phyloP scores from a whole-genome alignment of 2,888 invertebrate species.

The Apodemia hepburni region DNA sequence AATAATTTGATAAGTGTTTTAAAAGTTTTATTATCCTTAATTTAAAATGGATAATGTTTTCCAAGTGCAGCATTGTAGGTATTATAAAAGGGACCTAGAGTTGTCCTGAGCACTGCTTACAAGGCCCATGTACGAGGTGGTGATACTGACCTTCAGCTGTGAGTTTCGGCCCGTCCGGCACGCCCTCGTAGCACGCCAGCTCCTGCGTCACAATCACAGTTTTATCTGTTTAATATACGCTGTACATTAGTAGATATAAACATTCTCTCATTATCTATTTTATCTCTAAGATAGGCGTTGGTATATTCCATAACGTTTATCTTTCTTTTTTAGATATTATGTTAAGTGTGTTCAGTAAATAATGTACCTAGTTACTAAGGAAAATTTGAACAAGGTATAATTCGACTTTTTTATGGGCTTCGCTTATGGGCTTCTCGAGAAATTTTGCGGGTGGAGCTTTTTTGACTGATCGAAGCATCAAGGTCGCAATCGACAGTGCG shows the following conservation, averaged over 20 bases:
- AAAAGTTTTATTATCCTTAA: no score
- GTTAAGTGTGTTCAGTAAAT: background rate
- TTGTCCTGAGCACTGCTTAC: no score
- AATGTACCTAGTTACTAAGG: background rate
- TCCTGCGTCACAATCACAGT: constrained; percentile 60
- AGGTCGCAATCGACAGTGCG: no score
- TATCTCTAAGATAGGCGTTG: background rate
- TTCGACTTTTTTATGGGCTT: no score
- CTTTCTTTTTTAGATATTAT: background rate
- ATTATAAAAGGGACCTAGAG: no score
- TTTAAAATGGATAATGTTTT: no score
- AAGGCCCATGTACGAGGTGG: background rate
- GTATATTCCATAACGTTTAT: background rate
- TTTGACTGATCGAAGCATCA: no score
- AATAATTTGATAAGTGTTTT: no score
- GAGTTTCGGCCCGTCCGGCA: constrained; percentile 81
- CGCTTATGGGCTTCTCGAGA: no score
- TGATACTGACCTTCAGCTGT: constrained; percentile 61
- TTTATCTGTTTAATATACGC: constrained; percentile 6
- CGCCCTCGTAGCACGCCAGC: constrained; percentile 83
- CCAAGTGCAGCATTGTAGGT: no score
- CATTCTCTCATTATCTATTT: background rate
- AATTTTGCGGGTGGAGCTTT: no score
- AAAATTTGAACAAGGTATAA: background rate
- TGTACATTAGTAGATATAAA: background rate